Percentiles rank a stretch among this genome's conserved stretches.
These are phyloP conservation scores for Drosophila sordidapex DNA, from an alignment of 2,888 invertebrate species.

Conservation along the genomic window DNA sequence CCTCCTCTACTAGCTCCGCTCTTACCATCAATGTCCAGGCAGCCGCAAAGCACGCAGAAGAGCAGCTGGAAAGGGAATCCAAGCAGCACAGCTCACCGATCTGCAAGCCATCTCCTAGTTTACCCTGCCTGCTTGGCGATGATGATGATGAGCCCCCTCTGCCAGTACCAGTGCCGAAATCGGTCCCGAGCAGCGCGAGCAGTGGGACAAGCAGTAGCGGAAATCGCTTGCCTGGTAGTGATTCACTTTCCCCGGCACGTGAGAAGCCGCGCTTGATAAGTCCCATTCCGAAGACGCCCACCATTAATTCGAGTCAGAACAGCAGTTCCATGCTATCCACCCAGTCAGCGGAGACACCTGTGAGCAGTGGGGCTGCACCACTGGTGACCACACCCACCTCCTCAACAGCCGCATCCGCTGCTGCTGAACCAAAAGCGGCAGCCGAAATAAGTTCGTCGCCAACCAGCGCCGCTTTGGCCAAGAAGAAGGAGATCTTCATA, in stretches of 20 bases:
- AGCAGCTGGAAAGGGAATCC: conserved; percentile 70
- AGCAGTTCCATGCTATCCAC: conserved; percentile 63
- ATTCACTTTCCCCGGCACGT: conserved; percentile 77
- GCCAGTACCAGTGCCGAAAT: conserved; percentile 21
- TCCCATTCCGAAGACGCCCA: conserved; percentile 87
- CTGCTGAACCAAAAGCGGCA: conserved; percentile 38
- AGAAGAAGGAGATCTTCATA: conserved; percentile 88
- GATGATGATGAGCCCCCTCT: conserved; percentile 85
- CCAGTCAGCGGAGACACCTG: conserved; percentile 67
- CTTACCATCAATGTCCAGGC: conserved; percentile 81
- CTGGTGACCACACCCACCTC: conserved; percentile 72
- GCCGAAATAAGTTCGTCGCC: conserved; percentile 46
- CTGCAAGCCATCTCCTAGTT: conserved; percentile 87
- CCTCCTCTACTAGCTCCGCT: conserved; percentile 11
- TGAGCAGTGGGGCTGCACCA: conserved; percentile 38
- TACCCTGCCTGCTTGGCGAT: conserved; percentile 88
- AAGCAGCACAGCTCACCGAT: conserved; percentile 71
- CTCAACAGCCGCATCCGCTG: conserved; percentile 46
- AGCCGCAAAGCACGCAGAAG: conserved; percentile 63
- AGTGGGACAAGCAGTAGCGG: conserved; percentile 23
- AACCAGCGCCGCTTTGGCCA: conserved; percentile 55
- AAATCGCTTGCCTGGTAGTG: conserved; percentile 57
- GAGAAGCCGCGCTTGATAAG: conserved; percentile 85
- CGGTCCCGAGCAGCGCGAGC: conserved; percentile 30
- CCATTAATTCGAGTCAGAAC: conserved; percentile 58